Conservation (phyloP, 2,888 invertebrate genomes). For the Hypomecis atomaria region DNA sequence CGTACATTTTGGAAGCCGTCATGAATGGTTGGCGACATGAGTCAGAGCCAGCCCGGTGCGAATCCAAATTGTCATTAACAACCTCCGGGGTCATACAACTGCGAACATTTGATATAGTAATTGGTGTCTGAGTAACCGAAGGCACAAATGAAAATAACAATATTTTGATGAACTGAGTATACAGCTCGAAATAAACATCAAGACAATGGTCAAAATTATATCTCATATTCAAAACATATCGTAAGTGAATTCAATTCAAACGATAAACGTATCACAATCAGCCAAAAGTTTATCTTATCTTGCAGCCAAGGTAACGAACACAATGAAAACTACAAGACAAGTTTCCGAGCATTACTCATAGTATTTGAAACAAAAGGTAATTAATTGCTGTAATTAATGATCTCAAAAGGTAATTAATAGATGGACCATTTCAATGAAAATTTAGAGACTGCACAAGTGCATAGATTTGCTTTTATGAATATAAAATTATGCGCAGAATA, state of each 20-base stretch:
- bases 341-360: slow-evolving; percentile 55
- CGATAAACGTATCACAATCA: slow-evolving; percentile 48
- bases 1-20: slow-evolving; percentile 43
- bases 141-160: background rate
- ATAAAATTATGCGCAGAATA: background rate
- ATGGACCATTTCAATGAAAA: no score
- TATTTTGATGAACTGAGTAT: no score
- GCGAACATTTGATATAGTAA: slow-evolving; percentile 50
- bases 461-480: background rate
- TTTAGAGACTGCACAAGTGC: no score
- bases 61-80: slow-evolving; percentile 63
- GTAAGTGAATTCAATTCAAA: slow-evolving; percentile 37
- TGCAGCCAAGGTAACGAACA: slow-evolving; percentile 57
- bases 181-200: background rate
- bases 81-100: slow-evolving; percentile 69
- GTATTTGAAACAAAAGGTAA: slow-evolving; percentile 37
- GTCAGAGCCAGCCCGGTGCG: slow-evolving; percentile 51
- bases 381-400: slow-evolving; percentile 21
- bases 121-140: slow-evolving; percentile 40
- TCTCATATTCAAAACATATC: slow-evolving; percentile 29
- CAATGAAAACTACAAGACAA: slow-evolving; percentile 64
- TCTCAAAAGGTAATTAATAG: no score
- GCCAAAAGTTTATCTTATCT: slow-evolving; percentile 67
- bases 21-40: slow-evolving; percentile 52
- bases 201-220: slow-evolving; percentile 5